Percentiles rank a stretch among this genome's conserved stretches.
These are phyloP conservation scores for Dromaius novaehollandiae DNA, from an alignment of 2,113 vertebrate species.

Conservation along the genomic window DNA sequence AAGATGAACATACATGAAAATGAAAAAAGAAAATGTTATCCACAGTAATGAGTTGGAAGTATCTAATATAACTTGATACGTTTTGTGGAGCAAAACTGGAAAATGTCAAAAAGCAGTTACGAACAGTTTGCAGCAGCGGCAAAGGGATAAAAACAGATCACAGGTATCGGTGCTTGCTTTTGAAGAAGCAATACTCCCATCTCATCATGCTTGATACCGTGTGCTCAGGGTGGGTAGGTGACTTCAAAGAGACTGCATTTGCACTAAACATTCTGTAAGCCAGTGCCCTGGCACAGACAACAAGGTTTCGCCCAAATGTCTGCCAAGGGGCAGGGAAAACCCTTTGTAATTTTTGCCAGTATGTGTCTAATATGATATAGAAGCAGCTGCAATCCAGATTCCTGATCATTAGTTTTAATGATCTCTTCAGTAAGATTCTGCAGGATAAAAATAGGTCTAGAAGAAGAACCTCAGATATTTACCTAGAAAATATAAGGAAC, in stretches of 20 bases:
- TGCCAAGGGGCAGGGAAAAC: background rate
- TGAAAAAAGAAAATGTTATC: background rate
- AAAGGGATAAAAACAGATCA: background rate
- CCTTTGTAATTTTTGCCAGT: background rate
- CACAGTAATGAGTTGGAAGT: background rate
- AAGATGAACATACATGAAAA: background rate
- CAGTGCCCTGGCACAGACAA: background rate
- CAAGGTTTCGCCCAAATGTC: background rate
- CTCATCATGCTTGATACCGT: background rate
- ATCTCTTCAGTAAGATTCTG: background rate
- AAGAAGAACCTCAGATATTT: background rate
- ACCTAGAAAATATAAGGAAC: background rate
- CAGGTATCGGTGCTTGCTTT: background rate
- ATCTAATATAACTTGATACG: background rate
- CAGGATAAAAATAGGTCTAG: background rate
- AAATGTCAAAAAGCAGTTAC: background rate
- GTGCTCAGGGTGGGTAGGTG: fast-evolving
- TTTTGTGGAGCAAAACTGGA: background rate
- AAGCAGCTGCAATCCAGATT: background rate
- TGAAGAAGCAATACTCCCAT: background rate
- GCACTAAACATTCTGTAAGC: background rate
- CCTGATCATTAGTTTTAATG: slow-evolving; percentile 1
- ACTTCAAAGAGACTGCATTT: background rate
- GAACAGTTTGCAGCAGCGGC: background rate
- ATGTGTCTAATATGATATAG: background rate